Percentiles rank a stretch among this genome's conserved stretches.
These are phyloP conservation scores for Rhopalosiphum padi DNA, from an alignment of 1,140 invertebrate species.

Conservation along the genomic window DNA sequence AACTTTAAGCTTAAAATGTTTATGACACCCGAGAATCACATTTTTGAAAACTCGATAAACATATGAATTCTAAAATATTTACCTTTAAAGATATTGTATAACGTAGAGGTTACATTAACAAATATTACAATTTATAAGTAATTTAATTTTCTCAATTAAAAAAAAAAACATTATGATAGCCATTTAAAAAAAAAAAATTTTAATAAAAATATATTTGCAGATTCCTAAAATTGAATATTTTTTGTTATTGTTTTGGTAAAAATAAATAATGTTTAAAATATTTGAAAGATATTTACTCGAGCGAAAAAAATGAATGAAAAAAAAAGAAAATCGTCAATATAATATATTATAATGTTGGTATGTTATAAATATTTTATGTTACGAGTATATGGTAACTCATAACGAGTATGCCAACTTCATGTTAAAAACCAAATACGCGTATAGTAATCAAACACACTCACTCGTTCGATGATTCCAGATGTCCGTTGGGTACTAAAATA, in stretches of 20 bases:
- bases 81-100: background rate
- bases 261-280: background rate
- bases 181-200: background rate
- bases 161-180: background rate
- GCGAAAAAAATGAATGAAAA: background rate
- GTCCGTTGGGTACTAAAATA: slow-evolving; percentile 13
- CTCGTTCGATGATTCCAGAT: background rate
- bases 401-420: background rate
- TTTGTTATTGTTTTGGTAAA: background rate
- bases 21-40: background rate
- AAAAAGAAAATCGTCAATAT: background rate
- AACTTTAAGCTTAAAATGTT: slow-evolving; percentile 2
- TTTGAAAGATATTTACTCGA: background rate
- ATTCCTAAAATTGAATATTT: background rate
- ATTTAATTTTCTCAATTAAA: background rate
- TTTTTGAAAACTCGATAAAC: background rate
- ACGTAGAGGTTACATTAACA: background rate
- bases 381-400: background rate
- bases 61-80: background rate
- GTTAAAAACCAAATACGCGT: background rate
- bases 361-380: background rate
- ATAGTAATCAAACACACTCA: background rate
- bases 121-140: background rate
- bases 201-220: background rate
- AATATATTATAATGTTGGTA: background rate